Evolutionary conservation across 2,797 vertebrate species (phyloP), one percentile per base, ranked within the genome.

Genomic region (Sebastes kiyomatsui): DNA sequence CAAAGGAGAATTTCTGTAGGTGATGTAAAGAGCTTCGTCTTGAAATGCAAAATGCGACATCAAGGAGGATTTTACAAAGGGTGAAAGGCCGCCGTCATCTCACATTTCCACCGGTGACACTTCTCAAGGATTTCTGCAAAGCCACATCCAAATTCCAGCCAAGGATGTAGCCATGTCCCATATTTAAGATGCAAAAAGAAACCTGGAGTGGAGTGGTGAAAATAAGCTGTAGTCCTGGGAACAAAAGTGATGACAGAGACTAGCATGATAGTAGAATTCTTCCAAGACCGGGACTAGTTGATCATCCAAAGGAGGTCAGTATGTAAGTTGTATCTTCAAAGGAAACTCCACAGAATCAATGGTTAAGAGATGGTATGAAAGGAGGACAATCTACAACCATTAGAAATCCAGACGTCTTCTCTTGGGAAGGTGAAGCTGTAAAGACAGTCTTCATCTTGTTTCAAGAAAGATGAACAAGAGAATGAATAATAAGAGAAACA

Each of bases 81-180:
- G 5, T 33, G 30, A 28, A 76, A 73, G 20, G 27, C 28, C 0
- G 20, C 33, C 1, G 13, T 71, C 75, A 55, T 80, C 67, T 77
- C 60, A 46, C 5, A 35, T 54, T 71, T 80, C 61, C 71, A 66
- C 5, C 0, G 20, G 2, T 14, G 70, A 80, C 9, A 16, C 22
- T 49, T 35, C 18, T 88, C 70, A 88, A 92, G 82, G 60, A 83
- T 35, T 66, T 79, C 20, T 49, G 9, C 4, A 72, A 75, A 3
- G 22, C 5, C 6, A 13, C 52, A 64, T 65, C 32, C 5, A 71
- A 71, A 70, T 18, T 38, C 14, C 70, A 74, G 55, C n/a, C 7
- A 18, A 11, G 4, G 5, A 52, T 61, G 42, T 25, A 18, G 12
- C 27, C 12, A 42, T 23, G 49, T 16, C 16, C n/a, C 38, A 67